Conservation (phyloP, 2,113 vertebrate species). For the Catharus minimus region DNA sequence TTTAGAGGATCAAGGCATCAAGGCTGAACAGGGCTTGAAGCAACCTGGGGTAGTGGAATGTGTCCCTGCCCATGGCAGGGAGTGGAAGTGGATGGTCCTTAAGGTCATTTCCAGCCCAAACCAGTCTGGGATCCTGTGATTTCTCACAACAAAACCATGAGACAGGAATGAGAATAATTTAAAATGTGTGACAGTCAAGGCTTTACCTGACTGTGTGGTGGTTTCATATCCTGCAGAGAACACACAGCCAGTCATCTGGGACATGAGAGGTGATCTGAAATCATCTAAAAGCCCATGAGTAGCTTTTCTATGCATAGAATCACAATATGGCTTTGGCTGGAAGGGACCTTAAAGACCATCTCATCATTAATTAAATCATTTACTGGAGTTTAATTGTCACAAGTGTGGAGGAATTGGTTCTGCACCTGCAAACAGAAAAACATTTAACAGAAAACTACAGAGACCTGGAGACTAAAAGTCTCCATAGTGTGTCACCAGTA, state of each 20-base stretch:
- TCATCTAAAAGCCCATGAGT: background rate
- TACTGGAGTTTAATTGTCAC: background rate
- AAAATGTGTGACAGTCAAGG: background rate
- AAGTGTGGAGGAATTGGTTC: background rate
- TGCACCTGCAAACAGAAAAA: background rate
- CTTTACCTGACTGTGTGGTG: background rate
- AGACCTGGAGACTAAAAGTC: background rate
- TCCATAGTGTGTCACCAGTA: background rate
- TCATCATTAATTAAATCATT: background rate
- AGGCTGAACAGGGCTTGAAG: rapidly evolving
- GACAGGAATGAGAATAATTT: background rate
- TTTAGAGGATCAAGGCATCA: no score
- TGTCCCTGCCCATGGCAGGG: background rate
- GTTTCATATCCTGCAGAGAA: background rate
- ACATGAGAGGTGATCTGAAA: background rate
- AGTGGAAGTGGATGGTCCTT: rapidly evolving
- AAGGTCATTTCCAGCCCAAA: background rate
- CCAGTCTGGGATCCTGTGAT: background rate
- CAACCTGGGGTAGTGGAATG: rapidly evolving
- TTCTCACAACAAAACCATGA: background rate
- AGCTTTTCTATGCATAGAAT: background rate
- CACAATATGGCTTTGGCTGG: background rate
- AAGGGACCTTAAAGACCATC: background rate
- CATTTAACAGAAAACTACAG: background rate
- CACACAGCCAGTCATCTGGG: background rate